Evolutionary conservation across 2,113 vertebrate species (phyloP).

Genomic region (Burhinus bistriatus): DNA sequence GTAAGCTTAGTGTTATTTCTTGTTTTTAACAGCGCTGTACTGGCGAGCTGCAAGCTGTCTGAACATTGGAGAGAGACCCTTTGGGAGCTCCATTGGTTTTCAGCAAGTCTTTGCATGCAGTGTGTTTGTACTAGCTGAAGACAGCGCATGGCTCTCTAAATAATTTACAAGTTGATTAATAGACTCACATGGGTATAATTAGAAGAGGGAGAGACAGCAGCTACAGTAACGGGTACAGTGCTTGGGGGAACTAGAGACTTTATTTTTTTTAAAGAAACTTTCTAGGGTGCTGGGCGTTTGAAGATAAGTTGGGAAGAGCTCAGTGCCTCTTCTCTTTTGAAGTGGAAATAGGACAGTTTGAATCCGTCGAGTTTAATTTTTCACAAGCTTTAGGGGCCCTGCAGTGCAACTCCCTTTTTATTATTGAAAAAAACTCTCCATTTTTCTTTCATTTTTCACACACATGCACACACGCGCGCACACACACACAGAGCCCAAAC

Average conservation of each 20-base stretch:
- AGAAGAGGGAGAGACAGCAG: slow-evolving; percentile 94
- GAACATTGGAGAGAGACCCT: slow-evolving; percentile 63
- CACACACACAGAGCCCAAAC: not conserved
- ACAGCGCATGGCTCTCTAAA: slow-evolving; percentile 91
- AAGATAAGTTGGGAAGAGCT: slow-evolving; percentile 96
- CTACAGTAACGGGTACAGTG: slow-evolving; percentile 93
- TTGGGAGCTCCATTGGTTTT: slow-evolving; percentile 70
- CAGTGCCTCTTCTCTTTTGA: slow-evolving; percentile 94
- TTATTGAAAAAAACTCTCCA: slow-evolving; percentile 86
- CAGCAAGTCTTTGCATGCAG: slow-evolving; percentile 69
- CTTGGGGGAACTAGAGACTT: slow-evolving; percentile 94
- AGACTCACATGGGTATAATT: slow-evolving; percentile 99
- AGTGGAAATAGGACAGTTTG: slow-evolving; percentile 99
- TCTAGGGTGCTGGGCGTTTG: slow-evolving; percentile 90
- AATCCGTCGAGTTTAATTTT: slow-evolving; percentile 99
- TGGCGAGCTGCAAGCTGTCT: slow-evolving; percentile 60
- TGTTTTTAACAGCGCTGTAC: slow-evolving; percentile 49
- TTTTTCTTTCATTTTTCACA: slow-evolving; percentile 71
- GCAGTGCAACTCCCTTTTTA: slow-evolving; percentile 87
- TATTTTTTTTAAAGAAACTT: slow-evolving; percentile 84
- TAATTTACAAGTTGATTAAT: slow-evolving; percentile 99
- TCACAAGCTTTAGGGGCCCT: slow-evolving; percentile 94
- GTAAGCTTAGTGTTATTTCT: slow-evolving; percentile 53
- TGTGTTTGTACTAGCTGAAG: slow-evolving; percentile 92
- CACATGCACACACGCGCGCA: not conserved